Evolutionary conservation across 2,888 invertebrate species (phyloP).

Genomic region (Melanchra persicariae): DNA sequence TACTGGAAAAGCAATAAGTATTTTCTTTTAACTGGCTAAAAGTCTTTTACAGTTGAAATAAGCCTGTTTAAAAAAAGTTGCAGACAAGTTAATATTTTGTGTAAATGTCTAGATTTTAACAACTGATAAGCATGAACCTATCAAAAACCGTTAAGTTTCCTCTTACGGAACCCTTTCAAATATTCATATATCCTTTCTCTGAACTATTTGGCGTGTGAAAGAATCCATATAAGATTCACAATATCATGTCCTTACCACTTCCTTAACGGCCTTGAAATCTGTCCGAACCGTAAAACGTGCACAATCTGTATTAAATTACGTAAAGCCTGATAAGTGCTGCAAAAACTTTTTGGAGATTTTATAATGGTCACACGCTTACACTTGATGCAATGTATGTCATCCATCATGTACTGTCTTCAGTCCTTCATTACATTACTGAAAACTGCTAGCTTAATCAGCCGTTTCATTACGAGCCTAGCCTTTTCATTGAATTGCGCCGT

Average conservation of each 20-base stretch:
- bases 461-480: no score
- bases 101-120: no score
- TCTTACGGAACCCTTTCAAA: not conserved
- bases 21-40: not conserved
- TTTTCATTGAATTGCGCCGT: no score
- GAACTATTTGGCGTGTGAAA: conserved; percentile 65
- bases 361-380: conserved; percentile 4
- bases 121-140: no score
- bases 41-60: not conserved
- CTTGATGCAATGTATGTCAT: not conserved
- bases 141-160: conserved; percentile 1
- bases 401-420: no score
- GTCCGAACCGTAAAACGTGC: conserved; percentile 67
- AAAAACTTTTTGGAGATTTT: conserved; percentile 44
- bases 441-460: no score
- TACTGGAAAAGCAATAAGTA: not conserved
- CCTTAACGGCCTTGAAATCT: conserved; percentile 76
- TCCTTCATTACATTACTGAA: no score
- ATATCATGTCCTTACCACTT: conserved; percentile 79
- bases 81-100: no score
- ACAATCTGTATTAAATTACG: conserved; percentile 71
- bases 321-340: conserved; percentile 81
- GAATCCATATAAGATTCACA: conserved; percentile 75
- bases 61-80: no score
- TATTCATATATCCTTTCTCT: conserved; percentile 45